Percentiles rank a stretch among this genome's conserved stretches.
Evolutionary conservation across 2,888 invertebrate genomes (phyloP).

Genomic region (Drosophila mimetica): DNA sequence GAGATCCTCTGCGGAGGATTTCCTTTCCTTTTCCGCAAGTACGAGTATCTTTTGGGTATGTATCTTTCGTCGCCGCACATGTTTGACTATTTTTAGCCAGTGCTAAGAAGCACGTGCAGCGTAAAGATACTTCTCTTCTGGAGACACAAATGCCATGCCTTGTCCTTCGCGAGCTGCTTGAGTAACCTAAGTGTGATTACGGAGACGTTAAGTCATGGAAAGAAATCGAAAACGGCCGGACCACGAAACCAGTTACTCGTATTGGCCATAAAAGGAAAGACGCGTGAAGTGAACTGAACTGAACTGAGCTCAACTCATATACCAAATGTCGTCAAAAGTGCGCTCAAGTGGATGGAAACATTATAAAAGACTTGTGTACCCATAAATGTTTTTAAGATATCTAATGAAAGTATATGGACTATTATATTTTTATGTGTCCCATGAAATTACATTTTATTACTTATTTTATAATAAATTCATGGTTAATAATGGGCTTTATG

Average conservation of each 20-base stretch:
- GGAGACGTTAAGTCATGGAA: conserved; percentile 18
- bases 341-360: conserved; percentile 1
- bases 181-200: conserved; percentile 24
- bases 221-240: conserved; percentile 31
- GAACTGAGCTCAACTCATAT: conserved; percentile 6
- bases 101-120: conserved; percentile 29
- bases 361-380: not conserved
- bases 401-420: not conserved
- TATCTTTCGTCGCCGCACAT: conserved; percentile 16
- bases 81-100: conserved; percentile 34
- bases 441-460: too few relatives aligned
- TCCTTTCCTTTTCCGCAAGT: conserved; percentile 10
- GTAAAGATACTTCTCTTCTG: conserved; percentile 18
- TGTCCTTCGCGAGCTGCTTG: conserved; percentile 32
- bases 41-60: conserved; percentile 12
- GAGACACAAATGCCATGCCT: conserved; percentile 12
- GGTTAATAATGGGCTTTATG: too few relatives aligned
- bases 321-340: conserved; percentile 9
- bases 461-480: too few relatives aligned
- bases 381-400: not conserved
- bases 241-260: conserved; percentile 20
- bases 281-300: conserved; percentile 15
- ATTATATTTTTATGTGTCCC: too few relatives aligned
- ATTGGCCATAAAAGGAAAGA: conserved; percentile 35
- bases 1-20: conserved; percentile 25